Percentiles rank a stretch among this genome's conserved stretches.
Evolutionary conservation across 2,113 vertebrate genomes (phyloP).

Genomic region (Rhadina sibilatrix): DNA sequence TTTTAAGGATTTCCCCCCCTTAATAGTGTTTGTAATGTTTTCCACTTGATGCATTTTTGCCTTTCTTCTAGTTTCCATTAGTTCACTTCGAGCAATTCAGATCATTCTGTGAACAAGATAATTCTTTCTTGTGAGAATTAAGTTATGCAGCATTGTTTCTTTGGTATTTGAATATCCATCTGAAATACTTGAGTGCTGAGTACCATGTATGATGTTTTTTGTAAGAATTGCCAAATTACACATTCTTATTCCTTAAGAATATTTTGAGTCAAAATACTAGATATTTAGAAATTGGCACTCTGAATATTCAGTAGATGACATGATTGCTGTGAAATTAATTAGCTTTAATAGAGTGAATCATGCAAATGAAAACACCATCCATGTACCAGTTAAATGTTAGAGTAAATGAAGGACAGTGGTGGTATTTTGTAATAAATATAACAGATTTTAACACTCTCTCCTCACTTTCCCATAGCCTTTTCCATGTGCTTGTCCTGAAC

Average conservation of each 20-base stretch:
- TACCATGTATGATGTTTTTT: neutral
- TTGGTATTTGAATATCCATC: neutral
- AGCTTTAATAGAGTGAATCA: neutral
- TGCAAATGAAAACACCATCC: neutral
- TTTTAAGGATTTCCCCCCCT: neutral
- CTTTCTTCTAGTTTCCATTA: slow-evolving; percentile 23
- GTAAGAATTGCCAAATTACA: slow-evolving; percentile 1
- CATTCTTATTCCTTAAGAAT: neutral
- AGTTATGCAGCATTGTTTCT: slow-evolving; percentile 24
- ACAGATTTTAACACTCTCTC: neutral
- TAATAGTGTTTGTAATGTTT: neutral
- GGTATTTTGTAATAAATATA: neutral
- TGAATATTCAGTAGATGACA: neutral
- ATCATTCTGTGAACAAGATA: neutral
- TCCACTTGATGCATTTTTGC: neutral
- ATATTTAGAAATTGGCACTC: neutral
- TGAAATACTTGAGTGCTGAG: slow-evolving; percentile 1
- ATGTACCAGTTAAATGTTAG: neutral
- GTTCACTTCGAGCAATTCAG: neutral
- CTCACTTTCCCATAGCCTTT: slow-evolving; percentile 71
- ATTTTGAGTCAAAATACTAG: slow-evolving; percentile 18
- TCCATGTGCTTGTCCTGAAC: slow-evolving; percentile 87
- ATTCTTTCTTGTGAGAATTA: slow-evolving; percentile 8
- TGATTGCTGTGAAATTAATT: slow-evolving; percentile 2
- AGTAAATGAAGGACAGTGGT: neutral